These are phyloP conservation scores for Chiridota heheva DNA, from an alignment of 35 echinoderm and acorn worm genomes.

Conservation along the genomic window DNA sequence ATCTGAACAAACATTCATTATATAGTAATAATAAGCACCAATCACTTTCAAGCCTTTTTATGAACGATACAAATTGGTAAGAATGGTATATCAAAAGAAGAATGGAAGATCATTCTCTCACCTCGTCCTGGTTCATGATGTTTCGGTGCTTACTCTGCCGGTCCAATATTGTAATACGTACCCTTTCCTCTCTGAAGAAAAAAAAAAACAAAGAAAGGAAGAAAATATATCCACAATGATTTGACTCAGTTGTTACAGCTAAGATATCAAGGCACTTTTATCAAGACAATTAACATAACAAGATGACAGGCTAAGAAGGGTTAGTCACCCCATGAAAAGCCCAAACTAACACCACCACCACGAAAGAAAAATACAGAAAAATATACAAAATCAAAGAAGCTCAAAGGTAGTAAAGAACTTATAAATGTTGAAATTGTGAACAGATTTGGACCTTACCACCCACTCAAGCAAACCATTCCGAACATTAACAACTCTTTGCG, in stretches of 20 bases:
- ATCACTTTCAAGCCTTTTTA: neutral
- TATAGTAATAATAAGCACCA: neutral
- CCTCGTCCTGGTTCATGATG: conserved; percentile 89
- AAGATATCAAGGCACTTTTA: too few relatives aligned
- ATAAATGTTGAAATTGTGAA: too few relatives aligned
- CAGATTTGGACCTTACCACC: too few relatives aligned
- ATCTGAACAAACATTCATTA: neutral
- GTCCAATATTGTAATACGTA: conserved; percentile 74
- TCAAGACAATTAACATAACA: too few relatives aligned
- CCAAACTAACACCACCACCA: too few relatives aligned
- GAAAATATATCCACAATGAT: conserved; percentile 2
- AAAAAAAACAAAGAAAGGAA: conserved; percentile 14
- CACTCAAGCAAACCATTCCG: too few relatives aligned
- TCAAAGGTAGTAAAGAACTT: too few relatives aligned
- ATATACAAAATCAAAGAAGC: too few relatives aligned
- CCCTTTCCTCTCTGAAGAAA: conserved; percentile 57
- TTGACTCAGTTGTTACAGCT: neutral
- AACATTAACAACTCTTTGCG: too few relatives aligned
- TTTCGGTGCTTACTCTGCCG: conserved; percentile 75
- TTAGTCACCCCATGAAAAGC: too few relatives aligned
- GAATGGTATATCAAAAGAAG: neutral
- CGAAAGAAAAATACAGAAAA: too few relatives aligned
- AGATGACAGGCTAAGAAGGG: too few relatives aligned
- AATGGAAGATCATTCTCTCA: conserved; percentile 41
- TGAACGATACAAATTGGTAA: neutral